Evolutionary conservation across 2,113 vertebrate species (phyloP).

Genomic region (Pagrus major): DNA sequence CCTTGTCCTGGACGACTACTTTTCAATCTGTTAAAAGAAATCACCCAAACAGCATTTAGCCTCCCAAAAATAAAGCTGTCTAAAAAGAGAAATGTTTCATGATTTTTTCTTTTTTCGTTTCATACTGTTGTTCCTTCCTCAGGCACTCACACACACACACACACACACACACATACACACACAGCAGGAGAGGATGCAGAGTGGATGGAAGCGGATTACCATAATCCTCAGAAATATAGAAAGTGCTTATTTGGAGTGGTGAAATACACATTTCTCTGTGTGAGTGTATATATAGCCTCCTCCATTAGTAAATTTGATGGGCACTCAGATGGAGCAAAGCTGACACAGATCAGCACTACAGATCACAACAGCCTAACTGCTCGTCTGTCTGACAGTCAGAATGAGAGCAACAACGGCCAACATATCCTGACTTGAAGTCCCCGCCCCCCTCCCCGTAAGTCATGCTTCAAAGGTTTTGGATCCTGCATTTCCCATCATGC

Average conservation of each 20-base stretch:
- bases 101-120: neutral
- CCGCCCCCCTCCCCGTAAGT: no score
- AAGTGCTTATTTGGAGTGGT: conserved; percentile 46
- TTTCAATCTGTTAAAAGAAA: conserved; percentile 27
- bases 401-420: neutral
- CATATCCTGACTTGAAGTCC: neutral
- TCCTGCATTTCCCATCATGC: neutral
- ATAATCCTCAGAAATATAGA: conserved; percentile 72
- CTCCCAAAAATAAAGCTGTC: conserved; percentile 60
- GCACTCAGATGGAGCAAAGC: conserved; percentile 18
- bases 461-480: neutral
- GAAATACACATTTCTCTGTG: conserved; percentile 26
- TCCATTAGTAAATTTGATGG: conserved; percentile 72
- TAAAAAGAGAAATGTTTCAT: conserved; percentile 16
- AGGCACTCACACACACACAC: neutral
- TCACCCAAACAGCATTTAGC: conserved; percentile 38
- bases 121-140: neutral
- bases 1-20: neutral
- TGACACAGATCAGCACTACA: conserved; percentile 25
- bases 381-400: neutral
- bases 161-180: neutral
- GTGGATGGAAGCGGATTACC: conserved; percentile 71
- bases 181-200: conserved; percentile 18
- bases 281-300: conserved; percentile 15
- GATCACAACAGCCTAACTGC: neutral